Evolutionary conservation across 2,113 vertebrate species (phyloP).

Genomic region (Narcine bancroftii): DNA sequence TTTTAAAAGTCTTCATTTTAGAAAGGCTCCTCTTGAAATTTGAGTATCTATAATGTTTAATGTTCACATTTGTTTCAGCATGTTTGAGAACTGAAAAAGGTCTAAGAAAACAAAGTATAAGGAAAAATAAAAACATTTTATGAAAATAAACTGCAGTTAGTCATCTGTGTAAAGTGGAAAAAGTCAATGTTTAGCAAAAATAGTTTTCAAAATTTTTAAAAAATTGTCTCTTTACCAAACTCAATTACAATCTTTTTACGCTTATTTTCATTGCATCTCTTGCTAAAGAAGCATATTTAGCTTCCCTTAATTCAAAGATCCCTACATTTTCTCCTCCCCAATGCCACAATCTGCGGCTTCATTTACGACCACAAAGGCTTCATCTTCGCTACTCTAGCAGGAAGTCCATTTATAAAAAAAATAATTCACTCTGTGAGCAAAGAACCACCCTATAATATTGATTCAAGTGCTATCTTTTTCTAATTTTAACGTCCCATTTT

Average conservation of each 20-base stretch:
- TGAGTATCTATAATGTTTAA: background rate
- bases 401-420: conserved; percentile 4
- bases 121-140: background rate
- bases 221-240: background rate
- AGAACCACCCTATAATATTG: background rate
- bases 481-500: background rate
- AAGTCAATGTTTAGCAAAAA: background rate
- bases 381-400: too few relatives aligned
- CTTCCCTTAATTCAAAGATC: background rate
- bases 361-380: background rate
- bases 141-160: background rate
- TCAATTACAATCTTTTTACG: background rate
- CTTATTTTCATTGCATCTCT: background rate
- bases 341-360: background rate
- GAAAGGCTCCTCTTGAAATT: background rate
- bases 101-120: background rate
- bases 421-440: background rate
- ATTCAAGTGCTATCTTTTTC: background rate
- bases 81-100: background rate
- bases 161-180: background rate
- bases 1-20: background rate
- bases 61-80: background rate
- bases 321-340: background rate
- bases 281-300: background rate
- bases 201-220: background rate